phyloP scores from a whole-genome alignment of 2,888 invertebrate species.

The Drosophila bunnanda region DNA sequence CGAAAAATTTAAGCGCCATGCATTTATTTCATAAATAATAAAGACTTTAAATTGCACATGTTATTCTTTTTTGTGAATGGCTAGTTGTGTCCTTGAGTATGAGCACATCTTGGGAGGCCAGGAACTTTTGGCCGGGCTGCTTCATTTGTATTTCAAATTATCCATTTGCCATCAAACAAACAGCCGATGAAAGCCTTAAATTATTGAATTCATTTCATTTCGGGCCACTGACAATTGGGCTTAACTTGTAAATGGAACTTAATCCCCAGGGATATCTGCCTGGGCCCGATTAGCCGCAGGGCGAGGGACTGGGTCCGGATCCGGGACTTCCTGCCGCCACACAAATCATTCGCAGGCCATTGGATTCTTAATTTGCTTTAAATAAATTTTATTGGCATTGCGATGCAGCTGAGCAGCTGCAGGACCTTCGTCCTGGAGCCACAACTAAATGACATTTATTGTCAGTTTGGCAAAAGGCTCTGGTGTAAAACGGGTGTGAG shows the following conservation, averaged over 20 bases:
- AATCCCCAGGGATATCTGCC: conserved; percentile 12
- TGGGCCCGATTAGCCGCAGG: conserved; percentile 28
- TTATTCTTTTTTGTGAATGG: too few relatives aligned
- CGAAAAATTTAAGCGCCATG: conserved; percentile 1
- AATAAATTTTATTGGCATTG: conserved; percentile 75
- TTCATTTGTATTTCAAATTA: conserved; percentile 1
- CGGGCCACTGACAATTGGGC: conserved; percentile 19
- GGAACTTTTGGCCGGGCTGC: background rate
- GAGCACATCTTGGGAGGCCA: background rate
- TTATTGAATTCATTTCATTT: conserved; percentile 30
- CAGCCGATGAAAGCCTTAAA: conserved; percentile 18
- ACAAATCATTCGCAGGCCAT: conserved; percentile 54
- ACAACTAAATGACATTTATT: conserved; percentile 54
- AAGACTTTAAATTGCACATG: background rate
- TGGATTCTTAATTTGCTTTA: conserved; percentile 51
- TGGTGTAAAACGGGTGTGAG: conserved; percentile 8
- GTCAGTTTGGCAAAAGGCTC: conserved; percentile 37
- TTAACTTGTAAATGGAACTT: conserved; percentile 34
- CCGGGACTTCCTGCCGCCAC: conserved; percentile 22
- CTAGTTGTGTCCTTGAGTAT: background rate
- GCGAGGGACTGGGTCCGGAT: background rate
- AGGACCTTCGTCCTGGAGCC: conserved; percentile 12
- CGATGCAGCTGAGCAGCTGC: conserved; percentile 44
- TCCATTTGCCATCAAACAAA: background rate
- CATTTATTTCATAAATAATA: conserved; percentile 37